Percentiles rank a stretch among this genome's conserved stretches.
Evolutionary conservation across 2,113 vertebrate genomes (phyloP).

Genomic region (Scopus umbretta): DNA sequence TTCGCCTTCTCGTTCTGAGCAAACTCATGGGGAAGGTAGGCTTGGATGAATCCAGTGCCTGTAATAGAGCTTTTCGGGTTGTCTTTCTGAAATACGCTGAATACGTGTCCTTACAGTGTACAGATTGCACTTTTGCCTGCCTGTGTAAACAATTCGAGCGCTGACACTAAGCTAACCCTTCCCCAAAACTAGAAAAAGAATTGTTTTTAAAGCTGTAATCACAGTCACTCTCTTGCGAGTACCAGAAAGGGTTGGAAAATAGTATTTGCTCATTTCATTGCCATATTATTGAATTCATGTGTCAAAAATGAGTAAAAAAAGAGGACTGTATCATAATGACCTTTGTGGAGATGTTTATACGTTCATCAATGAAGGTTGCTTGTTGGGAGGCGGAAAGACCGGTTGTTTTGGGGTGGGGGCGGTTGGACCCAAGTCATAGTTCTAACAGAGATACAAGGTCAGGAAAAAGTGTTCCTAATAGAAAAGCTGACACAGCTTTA

Average conservation of each 20-base stretch:
- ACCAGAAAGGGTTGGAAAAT: not conserved
- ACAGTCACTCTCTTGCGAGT: not conserved
- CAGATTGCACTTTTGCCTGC: not conserved
- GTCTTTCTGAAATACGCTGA: not conserved
- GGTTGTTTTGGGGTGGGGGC: not conserved
- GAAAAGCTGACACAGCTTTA: slow-evolving; percentile 39
- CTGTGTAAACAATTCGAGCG: not conserved
- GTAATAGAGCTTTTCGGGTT: not conserved
- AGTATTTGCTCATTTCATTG: not conserved
- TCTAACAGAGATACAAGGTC: not conserved
- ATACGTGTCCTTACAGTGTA: not conserved
- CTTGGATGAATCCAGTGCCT: not conserved
- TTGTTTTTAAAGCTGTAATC: not conserved
- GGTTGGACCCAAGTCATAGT: not conserved
- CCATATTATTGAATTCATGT: not conserved
- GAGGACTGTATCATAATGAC: not conserved
- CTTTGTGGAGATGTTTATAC: not conserved
- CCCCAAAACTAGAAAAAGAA: not conserved
- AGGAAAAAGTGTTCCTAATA: not conserved
- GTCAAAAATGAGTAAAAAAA: not conserved
- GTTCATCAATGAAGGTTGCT: not conserved
- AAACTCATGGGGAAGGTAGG: no score
- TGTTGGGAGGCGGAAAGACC: not conserved
- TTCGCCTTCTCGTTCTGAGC: not conserved
- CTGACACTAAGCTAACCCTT: not conserved